Percentiles rank a stretch among this genome's conserved stretches.
phyloP scores from a whole-genome alignment of 2,888 invertebrate species.

The Chrysolina americana region DNA sequence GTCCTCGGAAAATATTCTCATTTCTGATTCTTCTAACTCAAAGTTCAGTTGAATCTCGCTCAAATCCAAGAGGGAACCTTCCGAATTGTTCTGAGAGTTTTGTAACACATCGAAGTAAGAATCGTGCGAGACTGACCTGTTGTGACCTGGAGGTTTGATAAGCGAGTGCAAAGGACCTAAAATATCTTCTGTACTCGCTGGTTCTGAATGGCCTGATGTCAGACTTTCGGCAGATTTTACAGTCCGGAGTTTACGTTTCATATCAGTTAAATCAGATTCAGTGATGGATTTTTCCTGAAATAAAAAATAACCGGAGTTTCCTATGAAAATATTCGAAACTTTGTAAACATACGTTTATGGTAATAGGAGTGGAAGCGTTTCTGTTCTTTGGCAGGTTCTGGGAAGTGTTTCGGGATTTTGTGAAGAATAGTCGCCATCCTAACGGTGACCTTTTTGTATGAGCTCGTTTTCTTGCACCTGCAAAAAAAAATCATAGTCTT shows the following conservation, averaged over 20 bases:
- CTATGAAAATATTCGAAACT: background rate
- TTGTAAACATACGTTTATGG: conserved; percentile 55
- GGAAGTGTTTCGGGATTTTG: conserved; percentile 70
- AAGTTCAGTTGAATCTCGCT: conserved; percentile 89
- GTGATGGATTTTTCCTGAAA: conserved; percentile 67
- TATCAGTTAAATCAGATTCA: conserved; percentile 67
- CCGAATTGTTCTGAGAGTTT: conserved; percentile 71
- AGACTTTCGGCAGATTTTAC: conserved; percentile 83
- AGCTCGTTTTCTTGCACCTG: conserved; percentile 74
- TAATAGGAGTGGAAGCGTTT: conserved; percentile 72
- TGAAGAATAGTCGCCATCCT: conserved; percentile 87
- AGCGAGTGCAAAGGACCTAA: conserved; percentile 69
- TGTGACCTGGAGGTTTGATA: conserved; percentile 72
- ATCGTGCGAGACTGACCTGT: conserved; percentile 90
- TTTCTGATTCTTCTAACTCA: conserved; percentile 87
- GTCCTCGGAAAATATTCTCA: conserved; percentile 91
- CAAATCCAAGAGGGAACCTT: conserved; percentile 75
- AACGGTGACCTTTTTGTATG: conserved; percentile 78
- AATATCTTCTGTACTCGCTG: conserved; percentile 65
- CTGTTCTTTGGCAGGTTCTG: conserved; percentile 67
- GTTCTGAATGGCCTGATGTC: conserved; percentile 69
- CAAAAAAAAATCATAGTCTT: conserved; percentile 34
- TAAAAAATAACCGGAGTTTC: conserved; percentile 24
- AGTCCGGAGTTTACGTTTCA: conserved; percentile 73
- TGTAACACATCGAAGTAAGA: conserved; percentile 90